A percentile compares a stretch with the other conserved stretches of the same genome.
Evolutionary conservation across 2,888 invertebrate genomes (phyloP).

Genomic region (Lasioglossum lativentre): DNA sequence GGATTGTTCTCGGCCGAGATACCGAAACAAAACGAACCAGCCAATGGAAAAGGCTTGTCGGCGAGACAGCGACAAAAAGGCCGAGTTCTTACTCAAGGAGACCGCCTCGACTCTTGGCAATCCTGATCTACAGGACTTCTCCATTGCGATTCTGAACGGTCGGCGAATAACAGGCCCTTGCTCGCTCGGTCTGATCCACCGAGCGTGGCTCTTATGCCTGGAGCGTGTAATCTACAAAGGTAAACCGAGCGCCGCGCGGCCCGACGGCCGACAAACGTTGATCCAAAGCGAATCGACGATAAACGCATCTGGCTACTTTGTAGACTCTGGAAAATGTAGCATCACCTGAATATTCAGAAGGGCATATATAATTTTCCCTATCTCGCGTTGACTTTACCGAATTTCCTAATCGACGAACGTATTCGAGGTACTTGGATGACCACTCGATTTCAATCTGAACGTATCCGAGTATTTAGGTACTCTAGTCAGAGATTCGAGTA

Average conservation of each 20-base stretch:
- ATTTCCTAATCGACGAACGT: not conserved
- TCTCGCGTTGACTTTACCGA: not conserved
- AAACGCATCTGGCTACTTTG: not conserved
- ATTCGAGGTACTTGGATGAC: not conserved
- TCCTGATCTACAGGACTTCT: slow-evolving; percentile 42
- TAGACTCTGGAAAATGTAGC: not conserved
- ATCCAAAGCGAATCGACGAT: not conserved
- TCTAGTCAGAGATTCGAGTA: not conserved
- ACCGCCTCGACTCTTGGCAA: slow-evolving; percentile 33
- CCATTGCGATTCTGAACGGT: slow-evolving; percentile 50
- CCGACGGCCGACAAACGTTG: not conserved
- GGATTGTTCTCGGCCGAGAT: not conserved
- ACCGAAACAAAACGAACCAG: slow-evolving; percentile 22
- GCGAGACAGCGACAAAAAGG: slow-evolving; percentile 21
- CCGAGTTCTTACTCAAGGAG: slow-evolving; percentile 1
- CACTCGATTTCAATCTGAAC: not conserved
- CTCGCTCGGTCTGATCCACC: slow-evolving; percentile 10
- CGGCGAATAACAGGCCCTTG: slow-evolving; percentile 37
- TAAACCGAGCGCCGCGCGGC: too few relatives aligned
- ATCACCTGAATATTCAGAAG: not conserved
- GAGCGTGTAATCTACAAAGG: slow-evolving; percentile 47
- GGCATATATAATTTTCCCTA: not conserved
- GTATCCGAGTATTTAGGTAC: not conserved
- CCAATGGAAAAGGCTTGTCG: slow-evolving; percentile 37
- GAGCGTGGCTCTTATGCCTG: slow-evolving; percentile 29